These are phyloP conservation scores for Semnornis frantzii DNA, from an alignment of 2,113 vertebrate genomes.

Conservation along the genomic window DNA sequence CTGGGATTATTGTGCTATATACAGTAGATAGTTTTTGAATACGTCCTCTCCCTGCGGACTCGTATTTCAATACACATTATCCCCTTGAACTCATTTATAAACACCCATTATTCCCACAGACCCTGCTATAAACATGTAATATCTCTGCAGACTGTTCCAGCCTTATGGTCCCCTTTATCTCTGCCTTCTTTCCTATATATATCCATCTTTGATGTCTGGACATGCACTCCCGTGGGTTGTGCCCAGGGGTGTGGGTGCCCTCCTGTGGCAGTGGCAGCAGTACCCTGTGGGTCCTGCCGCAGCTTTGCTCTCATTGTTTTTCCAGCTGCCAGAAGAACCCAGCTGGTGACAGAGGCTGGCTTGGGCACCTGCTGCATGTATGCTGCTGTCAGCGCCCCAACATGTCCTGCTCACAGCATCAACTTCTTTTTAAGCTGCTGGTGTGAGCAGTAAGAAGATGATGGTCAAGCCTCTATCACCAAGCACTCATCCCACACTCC, in stretches of 20 bases:
- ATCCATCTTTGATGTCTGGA: constrained; percentile 34
- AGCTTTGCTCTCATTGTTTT: rapidly evolving
- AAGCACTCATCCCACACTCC: not conserved
- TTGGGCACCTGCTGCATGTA: not conserved
- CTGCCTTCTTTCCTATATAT: constrained; percentile 23
- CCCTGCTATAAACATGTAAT: constrained; percentile 45
- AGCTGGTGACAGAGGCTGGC: not conserved
- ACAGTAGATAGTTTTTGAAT: constrained; percentile 71
- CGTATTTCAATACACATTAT: constrained; percentile 69
- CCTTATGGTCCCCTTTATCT: constrained; percentile 56
- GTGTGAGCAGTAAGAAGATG: not conserved
- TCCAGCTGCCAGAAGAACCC: not conserved
- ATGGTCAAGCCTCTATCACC: not conserved
- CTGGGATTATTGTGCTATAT: constrained; percentile 64
- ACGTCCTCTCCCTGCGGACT: constrained; percentile 32
- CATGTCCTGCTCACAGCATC: not conserved
- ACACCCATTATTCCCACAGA: constrained; percentile 54
- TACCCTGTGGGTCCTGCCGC: not conserved
- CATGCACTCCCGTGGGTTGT: not conserved
- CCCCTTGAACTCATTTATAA: constrained; percentile 71
- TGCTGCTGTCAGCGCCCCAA: not conserved
- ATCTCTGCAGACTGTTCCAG: constrained; percentile 30
- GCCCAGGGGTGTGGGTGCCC: not conserved
- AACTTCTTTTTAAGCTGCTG: not conserved
- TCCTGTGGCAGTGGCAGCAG: rapidly evolving